phyloP scores from a whole-genome alignment of 2,797 vertebrate genomes.

The Ceryle rudis region DNA sequence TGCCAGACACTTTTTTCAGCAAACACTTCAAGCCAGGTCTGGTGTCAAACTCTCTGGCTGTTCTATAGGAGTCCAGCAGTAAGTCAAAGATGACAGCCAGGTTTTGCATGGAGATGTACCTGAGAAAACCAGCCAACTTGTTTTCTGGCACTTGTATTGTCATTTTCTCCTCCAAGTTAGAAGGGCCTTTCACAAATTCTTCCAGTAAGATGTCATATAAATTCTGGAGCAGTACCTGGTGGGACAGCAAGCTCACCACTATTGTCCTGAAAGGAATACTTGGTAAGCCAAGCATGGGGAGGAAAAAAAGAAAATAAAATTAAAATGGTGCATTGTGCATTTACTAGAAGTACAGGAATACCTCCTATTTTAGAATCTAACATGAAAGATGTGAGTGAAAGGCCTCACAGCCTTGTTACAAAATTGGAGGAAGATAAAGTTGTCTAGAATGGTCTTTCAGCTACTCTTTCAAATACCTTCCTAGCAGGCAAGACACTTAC shows the following conservation, averaged over 20 bases:
- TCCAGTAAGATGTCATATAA: slow-evolving; percentile 94
- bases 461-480: neutral
- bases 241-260: slow-evolving; percentile 95
- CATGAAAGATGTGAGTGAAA: neutral
- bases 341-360: neutral
- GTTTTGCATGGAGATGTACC: slow-evolving; percentile 98
- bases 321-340: neutral
- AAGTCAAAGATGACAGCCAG: slow-evolving; percentile 96
- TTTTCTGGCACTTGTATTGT: slow-evolving; percentile 82
- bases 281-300: slow-evolving; percentile 29
- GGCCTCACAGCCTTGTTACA: neutral
- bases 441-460: neutral
- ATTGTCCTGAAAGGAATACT: slow-evolving; percentile 97
- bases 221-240: slow-evolving; percentile 97
- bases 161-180: slow-evolving; percentile 81
- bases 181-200: slow-evolving; percentile 91
- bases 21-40: slow-evolving; percentile 95
- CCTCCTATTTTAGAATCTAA: neutral
- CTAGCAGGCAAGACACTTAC: neutral
- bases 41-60: slow-evolving; percentile 94
- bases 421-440: neutral
- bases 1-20: slow-evolving; percentile 96
- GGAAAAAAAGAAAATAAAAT: neutral
- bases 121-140: slow-evolving; percentile 89
- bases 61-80: slow-evolving; percentile 95